Conservation (phyloP, 2,797 vertebrate genomes). For the Chloroceryle inda region DNA sequence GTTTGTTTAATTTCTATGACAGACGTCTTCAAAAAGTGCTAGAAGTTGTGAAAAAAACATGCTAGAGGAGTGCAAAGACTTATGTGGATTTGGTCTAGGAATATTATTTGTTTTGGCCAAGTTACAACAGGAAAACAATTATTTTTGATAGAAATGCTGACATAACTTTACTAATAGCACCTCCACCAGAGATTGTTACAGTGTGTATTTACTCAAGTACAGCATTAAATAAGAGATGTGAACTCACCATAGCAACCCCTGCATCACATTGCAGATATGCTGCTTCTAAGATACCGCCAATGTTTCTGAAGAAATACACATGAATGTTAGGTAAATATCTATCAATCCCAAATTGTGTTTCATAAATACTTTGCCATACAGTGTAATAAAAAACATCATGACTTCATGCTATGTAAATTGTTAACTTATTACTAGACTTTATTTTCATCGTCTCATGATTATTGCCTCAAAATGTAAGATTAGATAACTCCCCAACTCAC, state of each 20-base stretch:
- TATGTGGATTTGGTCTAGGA: background rate
- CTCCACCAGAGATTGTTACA: background rate
- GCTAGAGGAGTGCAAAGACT: background rate
- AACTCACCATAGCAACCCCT: constrained; percentile 68
- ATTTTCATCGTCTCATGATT: background rate
- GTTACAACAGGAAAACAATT: constrained; percentile 35
- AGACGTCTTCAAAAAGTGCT: background rate
- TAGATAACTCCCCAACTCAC: background rate
- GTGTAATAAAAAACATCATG: background rate
- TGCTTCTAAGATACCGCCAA: constrained; percentile 66
- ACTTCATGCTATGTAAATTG: background rate
- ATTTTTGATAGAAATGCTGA: constrained; percentile 63
- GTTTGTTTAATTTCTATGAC: background rate
- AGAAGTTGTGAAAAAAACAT: background rate
- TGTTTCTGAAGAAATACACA: constrained; percentile 39
- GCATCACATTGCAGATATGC: constrained; percentile 47
- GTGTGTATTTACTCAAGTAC: constrained; percentile 72
- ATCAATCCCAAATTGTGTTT: constrained; percentile 12
- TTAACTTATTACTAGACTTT: background rate
- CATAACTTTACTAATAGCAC: constrained; percentile 38
- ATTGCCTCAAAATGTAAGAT: background rate
- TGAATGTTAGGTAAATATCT: constrained; percentile 33
- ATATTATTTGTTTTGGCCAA: background rate
- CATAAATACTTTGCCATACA: background rate
- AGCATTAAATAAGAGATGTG: constrained; percentile 69